Percentiles rank a stretch among this genome's conserved stretches.
phyloP scores from a whole-genome alignment of 2,888 invertebrate genomes.

The Drosophila buzzatii region DNA sequence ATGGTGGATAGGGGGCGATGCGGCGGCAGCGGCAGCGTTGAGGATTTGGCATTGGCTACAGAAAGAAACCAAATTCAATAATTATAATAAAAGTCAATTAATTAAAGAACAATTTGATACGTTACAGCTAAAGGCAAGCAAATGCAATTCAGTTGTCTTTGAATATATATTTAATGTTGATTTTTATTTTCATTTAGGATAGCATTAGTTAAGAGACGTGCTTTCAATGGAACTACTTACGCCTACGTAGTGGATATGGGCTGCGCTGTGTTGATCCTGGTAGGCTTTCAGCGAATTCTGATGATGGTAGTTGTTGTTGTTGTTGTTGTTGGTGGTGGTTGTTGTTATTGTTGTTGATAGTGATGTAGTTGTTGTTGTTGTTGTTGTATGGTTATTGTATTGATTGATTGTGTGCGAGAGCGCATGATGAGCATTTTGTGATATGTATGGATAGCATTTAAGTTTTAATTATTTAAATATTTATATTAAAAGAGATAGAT shows the following conservation, averaged over 20 bases:
- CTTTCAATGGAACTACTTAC: slow-evolving; percentile 88
- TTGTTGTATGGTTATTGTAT: slow-evolving; percentile 42
- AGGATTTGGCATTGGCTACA: slow-evolving; percentile 91
- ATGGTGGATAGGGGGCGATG: slow-evolving; percentile 87
- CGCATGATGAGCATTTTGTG: slow-evolving; percentile 58
- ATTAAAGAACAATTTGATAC: slow-evolving; percentile 21
- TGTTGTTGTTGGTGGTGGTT: slow-evolving; percentile 44
- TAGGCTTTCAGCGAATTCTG: slow-evolving; percentile 95
- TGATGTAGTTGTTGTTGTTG: slow-evolving; percentile 33
- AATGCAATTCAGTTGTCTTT: slow-evolving; percentile 20
- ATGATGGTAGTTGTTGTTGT: slow-evolving; percentile 54
- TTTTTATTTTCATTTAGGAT: slow-evolving; percentile 6
- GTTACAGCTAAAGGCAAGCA: slow-evolving; percentile 37
- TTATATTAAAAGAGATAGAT: slow-evolving; percentile 33
- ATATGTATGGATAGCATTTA: slow-evolving; percentile 67
- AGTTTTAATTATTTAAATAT: slow-evolving; percentile 42
- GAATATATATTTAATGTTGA: not conserved
- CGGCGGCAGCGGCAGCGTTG: slow-evolving; percentile 93
- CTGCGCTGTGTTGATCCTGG: slow-evolving; percentile 94
- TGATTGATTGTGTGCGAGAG: slow-evolving; percentile 46
- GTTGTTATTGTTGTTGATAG: slow-evolving; percentile 51
- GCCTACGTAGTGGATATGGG: slow-evolving; percentile 93
- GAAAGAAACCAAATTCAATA: not conserved
- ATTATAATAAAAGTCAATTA: not conserved
- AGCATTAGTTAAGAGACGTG: slow-evolving; percentile 52